phyloP scores from a whole-genome alignment of 2,113 vertebrate genomes.

The Rhipidura dahli region DNA sequence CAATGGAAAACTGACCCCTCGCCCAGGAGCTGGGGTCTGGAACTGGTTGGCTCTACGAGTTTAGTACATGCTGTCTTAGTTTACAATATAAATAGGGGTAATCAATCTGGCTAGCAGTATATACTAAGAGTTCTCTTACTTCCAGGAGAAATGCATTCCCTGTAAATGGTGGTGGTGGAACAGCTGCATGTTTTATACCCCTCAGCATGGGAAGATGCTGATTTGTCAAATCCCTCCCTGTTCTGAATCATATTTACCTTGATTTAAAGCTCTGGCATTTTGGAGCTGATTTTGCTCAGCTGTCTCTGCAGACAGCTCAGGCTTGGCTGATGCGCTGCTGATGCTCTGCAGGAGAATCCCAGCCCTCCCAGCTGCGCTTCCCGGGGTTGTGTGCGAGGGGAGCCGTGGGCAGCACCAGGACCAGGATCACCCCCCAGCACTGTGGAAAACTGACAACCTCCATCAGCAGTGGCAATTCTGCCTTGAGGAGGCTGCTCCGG shows the following conservation, averaged over 20 bases:
- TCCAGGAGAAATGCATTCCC: slow-evolving; percentile 18
- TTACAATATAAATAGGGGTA: slow-evolving; percentile 34
- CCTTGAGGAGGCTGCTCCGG: neutral
- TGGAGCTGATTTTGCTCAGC: neutral
- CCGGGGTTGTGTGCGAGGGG: accelerated
- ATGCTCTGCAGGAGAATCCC: neutral
- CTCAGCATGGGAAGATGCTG: neutral
- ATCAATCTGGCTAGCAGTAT: slow-evolving; percentile 36
- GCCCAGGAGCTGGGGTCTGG: neutral
- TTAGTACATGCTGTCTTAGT: slow-evolving; percentile 12
- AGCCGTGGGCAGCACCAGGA: accelerated
- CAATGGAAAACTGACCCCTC: neutral
- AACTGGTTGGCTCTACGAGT: neutral
- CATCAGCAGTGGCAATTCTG: neutral
- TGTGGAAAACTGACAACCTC: neutral
- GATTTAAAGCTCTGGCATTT: neutral
- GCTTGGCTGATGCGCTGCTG: neutral
- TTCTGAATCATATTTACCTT: neutral
- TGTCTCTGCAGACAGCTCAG: neutral
- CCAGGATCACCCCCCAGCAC: neutral
- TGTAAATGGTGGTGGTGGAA: slow-evolving; percentile 2
- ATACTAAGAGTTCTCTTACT: neutral
- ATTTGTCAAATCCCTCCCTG: neutral
- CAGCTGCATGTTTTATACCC: slow-evolving; percentile 8
- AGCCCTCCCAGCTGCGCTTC: accelerated